Evolutionary conservation across 2,797 vertebrate species (phyloP), one percentile per base, ranked within the genome.

Genomic region (Gobionotothen gibberifrons): DNA sequence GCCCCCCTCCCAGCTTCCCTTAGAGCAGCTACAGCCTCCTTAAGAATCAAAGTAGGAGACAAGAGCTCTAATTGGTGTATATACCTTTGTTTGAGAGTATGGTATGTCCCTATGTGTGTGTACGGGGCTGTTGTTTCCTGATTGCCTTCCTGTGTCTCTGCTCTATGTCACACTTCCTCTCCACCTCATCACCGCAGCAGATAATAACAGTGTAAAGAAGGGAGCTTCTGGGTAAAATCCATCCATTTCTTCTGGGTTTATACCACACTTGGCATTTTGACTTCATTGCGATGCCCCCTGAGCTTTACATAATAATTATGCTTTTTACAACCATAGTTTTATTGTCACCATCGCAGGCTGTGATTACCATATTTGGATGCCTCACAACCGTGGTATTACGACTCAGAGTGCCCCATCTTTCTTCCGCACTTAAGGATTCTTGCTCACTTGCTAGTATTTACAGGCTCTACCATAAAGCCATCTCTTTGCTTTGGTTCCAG

Each of bases 361-460:
- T 26, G 77, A 91, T 88, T 81, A 83, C 61, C 73, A 69, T 85
- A 79, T 85, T 82, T 79, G 72, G 55, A 63, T 52, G 51, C 72
- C 76, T 81, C 70, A 29, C 82, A 79, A 75, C 76, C 22, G 39
- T 74, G 42, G 49, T 63, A 81, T 82, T 84, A 81, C 69, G 61
- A 75, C 1, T 5, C 66, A 21, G 55, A 17, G 53, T 14, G 60
- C 32, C 15, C 9, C 3, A 15, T 42, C 39, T 61, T 78, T 59
- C 47, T 19, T 44, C 32, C 62, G 40, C 56, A 26, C 62, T 52
- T 32, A 19, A 54, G 19, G 9, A 55, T 72, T 68, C 42, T 22
- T 39, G 44, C 48, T 58, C 46, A 39, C 39, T 61, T 46, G 21
- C 32, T 71, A 55, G 51, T 78, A 67, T 85, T 84, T 80, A 76